These are phyloP conservation scores for Ceryle rudis DNA, from an alignment of 2,797 vertebrate genomes.

Conservation along the genomic window DNA sequence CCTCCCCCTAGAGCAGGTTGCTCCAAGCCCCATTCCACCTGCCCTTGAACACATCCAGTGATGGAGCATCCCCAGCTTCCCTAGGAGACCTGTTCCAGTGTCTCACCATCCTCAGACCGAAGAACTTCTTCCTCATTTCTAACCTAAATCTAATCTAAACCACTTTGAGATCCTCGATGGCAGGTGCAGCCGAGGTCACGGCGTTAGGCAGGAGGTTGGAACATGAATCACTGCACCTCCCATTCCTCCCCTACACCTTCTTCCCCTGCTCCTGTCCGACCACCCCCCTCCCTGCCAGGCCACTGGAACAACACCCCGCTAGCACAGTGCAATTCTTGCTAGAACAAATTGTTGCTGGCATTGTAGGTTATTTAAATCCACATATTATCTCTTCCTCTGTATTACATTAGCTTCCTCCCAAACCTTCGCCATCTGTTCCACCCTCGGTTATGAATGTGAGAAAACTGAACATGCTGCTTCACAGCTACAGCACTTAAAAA, in stretches of 20 bases:
- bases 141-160: background rate
- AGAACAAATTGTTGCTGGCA: constrained; percentile 72
- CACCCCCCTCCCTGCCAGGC: background rate
- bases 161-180: background rate
- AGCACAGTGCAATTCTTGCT: background rate
- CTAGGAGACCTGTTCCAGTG: background rate
- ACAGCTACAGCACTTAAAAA: constrained; percentile 39
- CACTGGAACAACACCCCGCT: constrained; percentile 15
- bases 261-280: background rate
- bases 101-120: background rate
- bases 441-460: constrained; percentile 73
- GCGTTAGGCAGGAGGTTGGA: background rate
- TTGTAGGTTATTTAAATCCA: constrained; percentile 72
- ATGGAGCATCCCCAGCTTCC: background rate
- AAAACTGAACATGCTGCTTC: constrained; percentile 70
- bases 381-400: constrained; percentile 68
- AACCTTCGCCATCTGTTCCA: constrained; percentile 77
- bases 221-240: background rate
- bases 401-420: constrained; percentile 71
- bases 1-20: background rate
- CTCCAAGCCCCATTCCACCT: background rate
- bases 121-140: background rate
- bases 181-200: background rate
- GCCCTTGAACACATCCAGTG: background rate
- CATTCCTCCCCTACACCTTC: background rate